Base-by-base conservation (phyloP, 2,888 invertebrate species). In the Pristionchus entomophagus region DNA sequence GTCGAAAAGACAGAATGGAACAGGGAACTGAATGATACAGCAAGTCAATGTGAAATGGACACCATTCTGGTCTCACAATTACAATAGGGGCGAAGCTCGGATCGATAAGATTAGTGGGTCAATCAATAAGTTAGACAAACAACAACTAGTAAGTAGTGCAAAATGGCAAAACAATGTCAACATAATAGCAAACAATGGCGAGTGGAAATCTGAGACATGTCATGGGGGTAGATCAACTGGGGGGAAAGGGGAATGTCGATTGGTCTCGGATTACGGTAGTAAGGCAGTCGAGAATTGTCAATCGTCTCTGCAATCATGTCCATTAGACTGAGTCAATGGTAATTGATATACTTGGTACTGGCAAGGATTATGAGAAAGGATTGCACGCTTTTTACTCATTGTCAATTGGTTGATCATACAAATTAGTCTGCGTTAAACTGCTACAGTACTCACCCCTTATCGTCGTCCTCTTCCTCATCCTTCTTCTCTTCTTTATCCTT, bases 41-140 rank as follows among this genome's bases (percentile, higher is more conserved):
- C 8, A 26, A 73, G 41, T 73, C 12, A 73, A 8, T 45, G 17
- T 73, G 45, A 73, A 73, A 73, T 73, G 73, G 45, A 12, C n/a
- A 73, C 73, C n/a, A 73, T 41, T n/a, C n/a, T 73, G 73, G 73
- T 73, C 73, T 22, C n/a, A 38, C 45, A n/a, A 69, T 69, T 69
- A 73, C 73, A 45, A 73, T 35, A 14, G 65, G 65, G 10, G 41
- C 38, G 45, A 45, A 73, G 45, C 45, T 45, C 41, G 32, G 73
- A 41, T 69, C 65, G 5, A 59, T 59, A 59, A 1, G 14, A 45
- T 45, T 6, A 45, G 45, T 26, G 32, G 73, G 26, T 73, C 4
- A 73, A 22, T 73, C 45, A 73, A 73, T 73, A 73, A 73, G 73
- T 73, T 73, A 73, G 22, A 8, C 41, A 73, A 73, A 73, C 73